phyloP scores from a whole-genome alignment of 1,140 invertebrate genomes.

The Leptinotarsa undecemlineata region DNA sequence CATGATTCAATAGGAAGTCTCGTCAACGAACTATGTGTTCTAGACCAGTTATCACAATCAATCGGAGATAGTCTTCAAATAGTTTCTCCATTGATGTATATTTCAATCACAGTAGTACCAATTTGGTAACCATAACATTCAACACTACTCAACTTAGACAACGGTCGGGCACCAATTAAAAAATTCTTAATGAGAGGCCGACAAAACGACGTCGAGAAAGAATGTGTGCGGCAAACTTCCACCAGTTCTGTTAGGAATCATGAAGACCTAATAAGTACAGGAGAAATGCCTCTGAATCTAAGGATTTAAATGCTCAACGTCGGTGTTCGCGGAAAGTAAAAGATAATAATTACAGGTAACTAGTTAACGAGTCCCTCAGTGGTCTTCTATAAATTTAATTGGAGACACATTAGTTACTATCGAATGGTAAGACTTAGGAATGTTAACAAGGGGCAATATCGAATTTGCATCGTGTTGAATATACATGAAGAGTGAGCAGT shows the following conservation, averaged over 20 bases:
- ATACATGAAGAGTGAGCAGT: slow-evolving; percentile 7
- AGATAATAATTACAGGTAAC: slow-evolving; percentile 15
- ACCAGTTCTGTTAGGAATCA: slow-evolving; percentile 13
- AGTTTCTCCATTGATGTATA: background rate
- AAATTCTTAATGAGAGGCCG: background rate
- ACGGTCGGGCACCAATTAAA: background rate
- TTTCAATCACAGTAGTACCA: slow-evolving; percentile 4
- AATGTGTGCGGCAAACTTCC: slow-evolving; percentile 6
- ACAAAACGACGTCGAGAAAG: background rate
- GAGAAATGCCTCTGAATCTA: background rate
- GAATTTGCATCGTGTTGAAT: slow-evolving; percentile 14
- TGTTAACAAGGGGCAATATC: background rate
- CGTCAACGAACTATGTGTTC: background rate
- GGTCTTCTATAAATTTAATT: slow-evolving; percentile 14
- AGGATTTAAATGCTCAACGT: background rate
- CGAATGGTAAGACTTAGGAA: background rate
- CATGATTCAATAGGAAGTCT: background rate
- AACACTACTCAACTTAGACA: background rate
- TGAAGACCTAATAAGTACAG: slow-evolving; percentile 14
- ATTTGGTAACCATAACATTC: slow-evolving; percentile 1
- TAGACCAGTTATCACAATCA: background rate
- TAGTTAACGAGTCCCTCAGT: slow-evolving; percentile 11
- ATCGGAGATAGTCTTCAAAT: background rate
- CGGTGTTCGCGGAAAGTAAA: slow-evolving; percentile 8
- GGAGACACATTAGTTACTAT: background rate